Evolutionary conservation across 2,113 vertebrate genomes (phyloP), one percentile per base, ranked within the genome.

Genomic region (Apaloderma vittatum): DNA sequence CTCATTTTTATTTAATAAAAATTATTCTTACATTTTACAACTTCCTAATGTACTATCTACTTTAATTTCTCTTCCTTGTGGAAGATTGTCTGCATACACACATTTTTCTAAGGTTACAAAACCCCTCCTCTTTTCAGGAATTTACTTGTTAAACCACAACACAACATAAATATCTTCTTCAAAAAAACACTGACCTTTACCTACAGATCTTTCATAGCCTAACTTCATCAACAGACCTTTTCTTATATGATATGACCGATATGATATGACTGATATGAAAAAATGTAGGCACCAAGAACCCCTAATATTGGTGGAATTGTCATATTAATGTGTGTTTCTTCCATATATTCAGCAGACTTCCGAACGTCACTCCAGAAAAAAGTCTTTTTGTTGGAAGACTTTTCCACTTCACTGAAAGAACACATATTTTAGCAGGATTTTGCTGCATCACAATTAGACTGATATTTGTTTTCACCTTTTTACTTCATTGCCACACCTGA

Each of bases 381-480:
- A 17, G 4, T 71, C 40, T 76, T 55, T 3, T 61, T 82, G 16
- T 29, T 68, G 8, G 9, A 29, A 13, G 32, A 30, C 24, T 3
- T 66, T 24, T 26, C 57, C 59, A 78, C 29, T 66, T 71, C 76
- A 49, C 46, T 36, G 30, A 82, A 90, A 82, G 23, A 59, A 0
- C 16, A 76, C 11, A 40, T 45, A 62, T 79, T 49, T 74, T 74
- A 29, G 71, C 12, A 48, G 15, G 21, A 32, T 34, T 85, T 6
- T 57, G 46, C 8, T 91, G 19, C 11, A 26, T 29, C 63, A 54
- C 37, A 63, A 29, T 90, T 79, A 75, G 19, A 48, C 32, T 81
- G 40, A 66, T 71, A 16, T 66, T 93, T 57, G 68, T 91, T 96
- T 95, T 77, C 59, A 52, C 9, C 8, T 88, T 79, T 93, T 90